Evolutionary conservation across 2,888 invertebrate genomes (phyloP).

Genomic region (Yponomeuta sedellus): DNA sequence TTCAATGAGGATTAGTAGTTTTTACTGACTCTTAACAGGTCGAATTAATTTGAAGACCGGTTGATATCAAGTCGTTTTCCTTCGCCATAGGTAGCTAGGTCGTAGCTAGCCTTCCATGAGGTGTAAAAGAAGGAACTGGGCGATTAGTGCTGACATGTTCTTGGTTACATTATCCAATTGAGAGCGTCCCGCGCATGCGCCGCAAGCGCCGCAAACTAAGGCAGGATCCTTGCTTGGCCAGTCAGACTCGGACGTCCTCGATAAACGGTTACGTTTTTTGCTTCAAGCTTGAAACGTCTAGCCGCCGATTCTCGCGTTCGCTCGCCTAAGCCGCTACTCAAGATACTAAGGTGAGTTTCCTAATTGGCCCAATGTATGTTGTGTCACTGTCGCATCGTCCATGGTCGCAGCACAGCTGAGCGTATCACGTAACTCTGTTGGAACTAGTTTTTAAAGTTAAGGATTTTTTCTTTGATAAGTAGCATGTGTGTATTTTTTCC

Average conservation of each 20-base stretch:
- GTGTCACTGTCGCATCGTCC: not conserved
- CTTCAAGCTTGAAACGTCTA: not conserved
- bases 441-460: slow-evolving; percentile 9
- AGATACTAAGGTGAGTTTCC: not conserved
- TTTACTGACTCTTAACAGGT: too few relatives aligned
- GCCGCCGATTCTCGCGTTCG: not conserved
- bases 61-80: not conserved
- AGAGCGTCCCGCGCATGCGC: not conserved
- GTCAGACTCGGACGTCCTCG: not conserved
- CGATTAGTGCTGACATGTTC: not conserved
- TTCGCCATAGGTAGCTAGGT: not conserved
- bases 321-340: not conserved
- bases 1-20: too few relatives aligned
- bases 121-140: not conserved
- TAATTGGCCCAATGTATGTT: not conserved
- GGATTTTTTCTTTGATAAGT: not conserved
- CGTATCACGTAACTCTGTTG: slow-evolving; percentile 11
- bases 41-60: too few relatives aligned
- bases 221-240: not conserved
- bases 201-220: not conserved
- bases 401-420: slow-evolving; percentile 7
- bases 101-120: not conserved
- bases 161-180: not conserved
- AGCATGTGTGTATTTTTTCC: not conserved
- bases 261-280: not conserved